Percentiles rank a stretch among this genome's conserved stretches.
phyloP scores from a whole-genome alignment of 2,888 invertebrate species.

The Phanerotoma sp. region DNA sequence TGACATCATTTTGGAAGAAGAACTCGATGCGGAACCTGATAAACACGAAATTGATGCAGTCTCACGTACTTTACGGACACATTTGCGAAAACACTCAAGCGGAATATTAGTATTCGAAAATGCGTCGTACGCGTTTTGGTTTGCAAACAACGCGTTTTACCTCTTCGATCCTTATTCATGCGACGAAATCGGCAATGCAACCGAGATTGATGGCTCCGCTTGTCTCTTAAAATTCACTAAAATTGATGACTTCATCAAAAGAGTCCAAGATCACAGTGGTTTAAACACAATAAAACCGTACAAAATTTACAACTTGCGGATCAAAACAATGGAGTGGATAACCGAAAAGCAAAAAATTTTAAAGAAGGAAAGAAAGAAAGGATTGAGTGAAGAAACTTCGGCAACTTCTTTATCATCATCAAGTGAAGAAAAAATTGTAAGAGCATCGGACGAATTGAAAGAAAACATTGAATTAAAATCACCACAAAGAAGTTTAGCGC shows the following conservation, averaged over 20 bases:
- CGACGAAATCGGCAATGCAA: constrained; percentile 40
- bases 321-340: constrained; percentile 43
- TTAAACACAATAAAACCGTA: constrained; percentile 36
- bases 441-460: not conserved
- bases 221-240: constrained; percentile 44
- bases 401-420: no score
- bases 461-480: constrained; percentile 13
- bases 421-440: not conserved
- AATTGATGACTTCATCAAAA: constrained; percentile 35
- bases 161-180: constrained; percentile 52
- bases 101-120: constrained; percentile 48
- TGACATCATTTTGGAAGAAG: constrained; percentile 45
- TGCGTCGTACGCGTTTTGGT: constrained; percentile 49
- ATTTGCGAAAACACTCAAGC: constrained; percentile 39
- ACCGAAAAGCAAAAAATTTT: no score
- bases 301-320: constrained; percentile 42
- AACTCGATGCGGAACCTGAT: constrained; percentile 43
- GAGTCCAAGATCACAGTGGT: constrained; percentile 41
- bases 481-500: constrained; percentile 18
- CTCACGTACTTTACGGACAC: constrained; percentile 29
- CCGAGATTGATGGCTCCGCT: constrained; percentile 34
- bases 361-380: no score
- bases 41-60: constrained; percentile 38
- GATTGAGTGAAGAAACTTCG: constrained; percentile 2
- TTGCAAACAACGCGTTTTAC: constrained; percentile 37